Evolutionary conservation across 2,797 vertebrate species (phyloP).

Genomic region (Allobates femoralis): DNA sequence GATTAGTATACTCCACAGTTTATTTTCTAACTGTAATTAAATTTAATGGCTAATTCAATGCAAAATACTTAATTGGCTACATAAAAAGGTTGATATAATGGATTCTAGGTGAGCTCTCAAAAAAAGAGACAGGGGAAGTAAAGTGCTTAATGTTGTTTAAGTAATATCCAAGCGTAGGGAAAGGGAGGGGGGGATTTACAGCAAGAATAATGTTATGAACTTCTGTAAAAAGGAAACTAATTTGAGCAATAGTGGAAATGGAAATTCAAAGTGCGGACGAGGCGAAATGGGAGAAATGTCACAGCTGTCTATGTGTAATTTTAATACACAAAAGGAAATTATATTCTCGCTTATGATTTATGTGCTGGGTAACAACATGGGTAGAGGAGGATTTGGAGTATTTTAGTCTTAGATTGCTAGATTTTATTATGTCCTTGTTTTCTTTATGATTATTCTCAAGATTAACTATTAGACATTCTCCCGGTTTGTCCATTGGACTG

Average conservation of each 20-base stretch:
- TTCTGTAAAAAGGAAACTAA: slow-evolving; percentile 17
- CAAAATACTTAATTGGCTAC: slow-evolving; percentile 42
- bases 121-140: slow-evolving; percentile 22
- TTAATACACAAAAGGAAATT: neutral
- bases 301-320: neutral
- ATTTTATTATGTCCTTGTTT: neutral
- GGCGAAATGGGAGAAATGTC: neutral
- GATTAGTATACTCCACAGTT: slow-evolving; percentile 16
- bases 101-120: slow-evolving; percentile 27
- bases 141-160: slow-evolving; percentile 34
- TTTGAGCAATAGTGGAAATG: slow-evolving; percentile 35
- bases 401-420: neutral
- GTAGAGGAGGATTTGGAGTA: neutral
- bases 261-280: slow-evolving; percentile 6
- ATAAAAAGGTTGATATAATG: slow-evolving; percentile 44
- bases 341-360: neutral
- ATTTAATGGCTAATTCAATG: slow-evolving; percentile 52
- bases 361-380: neutral
- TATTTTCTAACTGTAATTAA: slow-evolving; percentile 44
- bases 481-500: too few relatives aligned
- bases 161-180: neutral
- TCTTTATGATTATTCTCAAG: too few relatives aligned
- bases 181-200: too few relatives aligned
- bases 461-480: too few relatives aligned
- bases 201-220: slow-evolving; percentile 5